A percentile compares a stretch with the other conserved stretches of the same genome.
Conservation (phyloP, 37 sponge, comb jelly and placozoan genomes). For the Corticium candelabrum region DNA sequence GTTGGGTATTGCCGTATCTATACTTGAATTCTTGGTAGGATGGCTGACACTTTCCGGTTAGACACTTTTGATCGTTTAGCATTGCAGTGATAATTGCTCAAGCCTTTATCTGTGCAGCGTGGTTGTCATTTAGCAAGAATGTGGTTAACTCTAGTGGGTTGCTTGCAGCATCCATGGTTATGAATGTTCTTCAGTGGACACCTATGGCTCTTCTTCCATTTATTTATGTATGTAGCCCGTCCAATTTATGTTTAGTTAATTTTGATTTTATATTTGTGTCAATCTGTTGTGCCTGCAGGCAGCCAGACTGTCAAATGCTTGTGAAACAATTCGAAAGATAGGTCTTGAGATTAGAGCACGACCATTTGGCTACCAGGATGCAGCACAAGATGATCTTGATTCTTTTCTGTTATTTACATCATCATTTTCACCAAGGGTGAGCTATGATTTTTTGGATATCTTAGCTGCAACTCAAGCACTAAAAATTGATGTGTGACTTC, state of each 20-base stretch:
- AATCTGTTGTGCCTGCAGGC: conserved; percentile 3
- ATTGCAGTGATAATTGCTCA: too few relatives aligned
- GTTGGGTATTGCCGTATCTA: neutral
- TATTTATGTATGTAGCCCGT: conserved; percentile 15
- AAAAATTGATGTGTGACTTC: too few relatives aligned
- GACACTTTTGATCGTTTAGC: too few relatives aligned
- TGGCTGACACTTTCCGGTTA: neutral
- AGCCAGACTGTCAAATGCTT: neutral
- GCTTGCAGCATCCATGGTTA: neutral
- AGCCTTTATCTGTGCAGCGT: too few relatives aligned
- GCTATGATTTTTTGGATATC: neutral
- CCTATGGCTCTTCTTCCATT: neutral
- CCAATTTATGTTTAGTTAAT: too few relatives aligned
- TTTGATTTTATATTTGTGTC: neutral
- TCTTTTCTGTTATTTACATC: neutral
- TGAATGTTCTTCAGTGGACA: neutral
- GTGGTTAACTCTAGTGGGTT: neutral
- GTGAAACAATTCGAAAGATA: neutral
- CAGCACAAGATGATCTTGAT: neutral
- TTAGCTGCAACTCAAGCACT: too few relatives aligned
- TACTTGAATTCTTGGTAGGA: neutral
- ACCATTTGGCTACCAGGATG: conserved; percentile 3
- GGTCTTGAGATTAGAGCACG: neutral
- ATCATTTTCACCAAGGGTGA: neutral
- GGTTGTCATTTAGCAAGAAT: neutral